A percentile compares a stretch with the other conserved stretches of the same genome.
Conservation (phyloP, 2,797 vertebrate genomes). For the Urosaurus nigricauda region DNA sequence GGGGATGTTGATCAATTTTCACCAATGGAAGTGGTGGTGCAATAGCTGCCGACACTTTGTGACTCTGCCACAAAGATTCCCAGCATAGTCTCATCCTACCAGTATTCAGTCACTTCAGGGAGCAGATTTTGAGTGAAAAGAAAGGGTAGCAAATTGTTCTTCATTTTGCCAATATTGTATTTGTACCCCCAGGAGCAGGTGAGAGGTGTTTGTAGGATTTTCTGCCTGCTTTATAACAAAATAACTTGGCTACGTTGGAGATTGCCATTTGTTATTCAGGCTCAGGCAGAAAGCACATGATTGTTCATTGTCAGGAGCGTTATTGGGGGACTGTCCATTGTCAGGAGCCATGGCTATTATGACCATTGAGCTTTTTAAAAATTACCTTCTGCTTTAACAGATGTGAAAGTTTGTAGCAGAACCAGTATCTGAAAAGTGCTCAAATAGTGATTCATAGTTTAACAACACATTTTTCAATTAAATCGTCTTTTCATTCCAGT, state of each 20-base stretch:
- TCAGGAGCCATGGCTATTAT: neutral
- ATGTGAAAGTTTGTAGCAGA: constrained; percentile 56
- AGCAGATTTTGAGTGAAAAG: no score
- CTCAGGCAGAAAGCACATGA: neutral
- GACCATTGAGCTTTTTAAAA: constrained; percentile 11
- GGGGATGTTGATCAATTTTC: neutral
- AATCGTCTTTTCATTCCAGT: constrained; percentile 18
- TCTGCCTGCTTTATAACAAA: neutral
- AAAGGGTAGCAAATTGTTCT: no score
- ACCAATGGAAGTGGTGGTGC: neutral
- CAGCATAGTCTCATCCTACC: neutral
- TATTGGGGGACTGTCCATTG: no score
- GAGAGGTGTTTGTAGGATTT: neutral
- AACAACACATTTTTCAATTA: neutral
- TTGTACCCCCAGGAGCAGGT: no score
- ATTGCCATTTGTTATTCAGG: neutral
- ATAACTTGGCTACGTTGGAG: neutral
- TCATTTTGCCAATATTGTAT: no score
- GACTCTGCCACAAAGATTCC: neutral
- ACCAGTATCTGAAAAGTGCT: constrained; percentile 30
- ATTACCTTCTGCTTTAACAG: constrained; percentile 38
- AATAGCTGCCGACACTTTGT: neutral
- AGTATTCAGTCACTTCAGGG: no score
- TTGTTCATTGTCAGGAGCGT: no score
- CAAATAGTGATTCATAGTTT: constrained; percentile 45